phyloP scores from a whole-genome alignment of 2,888 invertebrate genomes.

The Erebia palarica region DNA sequence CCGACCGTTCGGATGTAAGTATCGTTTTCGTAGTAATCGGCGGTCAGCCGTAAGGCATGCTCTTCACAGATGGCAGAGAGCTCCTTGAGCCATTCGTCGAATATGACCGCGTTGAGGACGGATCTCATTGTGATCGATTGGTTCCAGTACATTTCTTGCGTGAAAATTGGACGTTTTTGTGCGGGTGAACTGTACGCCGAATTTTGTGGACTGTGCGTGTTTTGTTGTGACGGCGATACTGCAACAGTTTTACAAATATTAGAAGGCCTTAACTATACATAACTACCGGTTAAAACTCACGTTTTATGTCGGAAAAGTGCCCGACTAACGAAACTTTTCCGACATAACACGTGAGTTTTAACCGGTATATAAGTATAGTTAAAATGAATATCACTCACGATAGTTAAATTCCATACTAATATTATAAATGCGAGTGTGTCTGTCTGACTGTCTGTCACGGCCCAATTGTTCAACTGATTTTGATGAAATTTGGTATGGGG shows the following conservation, averaged over 20 bases:
- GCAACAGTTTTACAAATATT: constrained; percentile 39
- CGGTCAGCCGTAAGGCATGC: constrained; percentile 86
- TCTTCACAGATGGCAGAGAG: constrained; percentile 97
- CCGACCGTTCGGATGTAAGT: constrained; percentile 64
- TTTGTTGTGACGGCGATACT: constrained; percentile 52
- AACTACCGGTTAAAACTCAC: no score
- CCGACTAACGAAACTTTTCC: no score
- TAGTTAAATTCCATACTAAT: no score
- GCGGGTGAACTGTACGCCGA: constrained; percentile 49
- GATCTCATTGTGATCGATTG: constrained; percentile 70
- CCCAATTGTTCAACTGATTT: no score
- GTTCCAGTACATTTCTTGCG: constrained; percentile 74
- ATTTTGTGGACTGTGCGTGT: constrained; percentile 50
- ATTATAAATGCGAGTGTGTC: no score
- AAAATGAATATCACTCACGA: no score
- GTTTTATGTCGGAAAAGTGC: no score
- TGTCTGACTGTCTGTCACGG: no score
- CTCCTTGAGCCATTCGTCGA: constrained; percentile 98
- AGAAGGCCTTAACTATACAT: background rate
- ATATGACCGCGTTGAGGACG: constrained; percentile 87
- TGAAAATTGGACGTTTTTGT: constrained; percentile 62
- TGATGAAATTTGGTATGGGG: no score
- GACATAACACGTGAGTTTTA: no score
- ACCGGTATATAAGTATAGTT: no score
- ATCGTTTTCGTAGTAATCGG: constrained; percentile 64